phyloP scores from a whole-genome alignment of 1,140 invertebrate species.

The Atopsyche davidsoni region DNA sequence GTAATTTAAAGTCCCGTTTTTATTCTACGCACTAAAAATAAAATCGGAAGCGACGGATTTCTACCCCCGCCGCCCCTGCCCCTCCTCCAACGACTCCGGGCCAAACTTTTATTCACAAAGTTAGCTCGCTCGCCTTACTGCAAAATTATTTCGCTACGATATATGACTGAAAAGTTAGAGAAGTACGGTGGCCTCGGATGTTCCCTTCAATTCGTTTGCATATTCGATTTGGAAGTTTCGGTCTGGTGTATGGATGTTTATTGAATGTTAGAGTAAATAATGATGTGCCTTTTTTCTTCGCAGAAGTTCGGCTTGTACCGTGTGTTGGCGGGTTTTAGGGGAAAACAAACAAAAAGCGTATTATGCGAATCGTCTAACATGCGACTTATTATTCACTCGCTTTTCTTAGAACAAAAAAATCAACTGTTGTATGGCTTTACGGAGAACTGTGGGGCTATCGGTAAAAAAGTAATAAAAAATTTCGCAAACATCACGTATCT shows the following conservation, averaged over 20 bases:
- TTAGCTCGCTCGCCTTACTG: constrained; percentile 17
- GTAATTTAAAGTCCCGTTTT: too few species aligned
- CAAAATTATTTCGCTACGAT: constrained; percentile 22
- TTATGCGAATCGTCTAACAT: too few species aligned
- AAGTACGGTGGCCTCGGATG: constrained; percentile 14
- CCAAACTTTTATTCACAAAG: constrained; percentile 26
- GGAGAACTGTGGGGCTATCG: too few species aligned
- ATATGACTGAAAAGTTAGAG: constrained; percentile 20
- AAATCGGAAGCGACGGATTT: background rate
- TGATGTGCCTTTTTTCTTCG: too few species aligned
- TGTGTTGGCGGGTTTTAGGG: too few species aligned
- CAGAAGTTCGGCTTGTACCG: too few species aligned
- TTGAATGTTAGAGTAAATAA: constrained; percentile 18
- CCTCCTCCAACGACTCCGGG: background rate
- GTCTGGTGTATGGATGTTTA: constrained; percentile 12
- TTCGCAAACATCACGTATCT: too few species aligned
- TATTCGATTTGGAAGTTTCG: constrained; percentile 27
- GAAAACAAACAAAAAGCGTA: too few species aligned
- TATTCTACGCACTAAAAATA: background rate
- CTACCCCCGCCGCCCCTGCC: background rate
- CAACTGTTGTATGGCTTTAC: constrained; percentile 3
- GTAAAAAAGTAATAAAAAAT: too few species aligned
- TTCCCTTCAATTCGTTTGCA: constrained; percentile 23
- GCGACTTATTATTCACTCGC: too few species aligned
- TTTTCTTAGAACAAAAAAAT: too few species aligned